A percentile compares a stretch with the other conserved stretches of the same genome.
Evolutionary conservation across 1,140 invertebrate genomes (phyloP).

Genomic region (Tetragonula clypearis): DNA sequence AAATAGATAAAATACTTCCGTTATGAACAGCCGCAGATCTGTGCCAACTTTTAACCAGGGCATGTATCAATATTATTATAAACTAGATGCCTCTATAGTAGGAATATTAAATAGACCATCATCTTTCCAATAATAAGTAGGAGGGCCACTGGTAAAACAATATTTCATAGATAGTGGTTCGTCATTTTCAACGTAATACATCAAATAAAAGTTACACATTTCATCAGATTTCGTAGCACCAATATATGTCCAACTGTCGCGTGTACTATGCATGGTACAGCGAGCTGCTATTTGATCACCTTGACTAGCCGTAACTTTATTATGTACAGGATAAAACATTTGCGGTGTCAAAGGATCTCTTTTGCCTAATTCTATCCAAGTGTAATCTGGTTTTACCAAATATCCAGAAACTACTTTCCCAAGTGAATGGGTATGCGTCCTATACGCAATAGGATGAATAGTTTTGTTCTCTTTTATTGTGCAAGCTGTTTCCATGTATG

Average conservation of each 20-base stretch:
- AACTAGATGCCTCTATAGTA: slow-evolving; percentile 85
- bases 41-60: background rate
- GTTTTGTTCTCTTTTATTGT: slow-evolving; percentile 90
- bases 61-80: slow-evolving; percentile 54
- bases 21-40: background rate
- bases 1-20: slow-evolving; percentile 17
- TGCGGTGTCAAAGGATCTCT: slow-evolving; percentile 95
- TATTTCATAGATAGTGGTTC: slow-evolving; percentile 90
- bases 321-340: slow-evolving; percentile 96
- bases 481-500: slow-evolving; percentile 95
- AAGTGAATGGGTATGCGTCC: slow-evolving; percentile 95
- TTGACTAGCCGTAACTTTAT: slow-evolving; percentile 83
- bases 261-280: slow-evolving; percentile 93
- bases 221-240: slow-evolving; percentile 96
- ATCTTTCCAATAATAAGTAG: slow-evolving; percentile 89
- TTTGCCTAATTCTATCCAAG: slow-evolving; percentile 94
- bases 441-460: slow-evolving; percentile 96
- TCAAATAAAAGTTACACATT: slow-evolving; percentile 99
- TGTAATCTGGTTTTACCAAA: slow-evolving; percentile 85
- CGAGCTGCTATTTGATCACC: slow-evolving; percentile 93
- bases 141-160: slow-evolving; percentile 93
- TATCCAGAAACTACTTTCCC: slow-evolving; percentile 95
- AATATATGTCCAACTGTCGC: slow-evolving; percentile 86
- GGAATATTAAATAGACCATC: slow-evolving; percentile 90
- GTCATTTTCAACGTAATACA: slow-evolving; percentile 97